Conservation (phyloP, 2,888 invertebrate species). For the Meliscaeva auricollis region DNA sequence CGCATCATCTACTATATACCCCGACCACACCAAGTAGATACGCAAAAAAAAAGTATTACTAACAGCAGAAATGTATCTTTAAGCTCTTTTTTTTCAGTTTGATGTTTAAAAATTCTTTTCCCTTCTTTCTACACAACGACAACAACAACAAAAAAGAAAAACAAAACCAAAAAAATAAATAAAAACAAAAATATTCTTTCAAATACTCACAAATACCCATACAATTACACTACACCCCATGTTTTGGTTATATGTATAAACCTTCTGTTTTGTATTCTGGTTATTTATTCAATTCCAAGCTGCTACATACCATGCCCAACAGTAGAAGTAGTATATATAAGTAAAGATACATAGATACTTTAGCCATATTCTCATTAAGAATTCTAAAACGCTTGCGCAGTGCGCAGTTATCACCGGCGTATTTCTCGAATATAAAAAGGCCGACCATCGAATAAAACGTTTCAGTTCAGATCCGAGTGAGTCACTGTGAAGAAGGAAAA, state of each 20-base stretch:
- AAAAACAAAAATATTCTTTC: conserved; percentile 34
- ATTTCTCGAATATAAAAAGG: conserved; percentile 75
- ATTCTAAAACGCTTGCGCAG: conserved; percentile 76
- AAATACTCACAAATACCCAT: conserved; percentile 28
- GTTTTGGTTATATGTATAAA: conserved; percentile 11
- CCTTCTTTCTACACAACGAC: conserved; percentile 41
- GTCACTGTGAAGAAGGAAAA: conserved; percentile 73
- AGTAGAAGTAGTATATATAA: conserved; percentile 9
- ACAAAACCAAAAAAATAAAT: no score
- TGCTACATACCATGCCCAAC: background rate
- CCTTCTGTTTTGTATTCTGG: conserved; percentile 64
- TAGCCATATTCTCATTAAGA: conserved; percentile 67
- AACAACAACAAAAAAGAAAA: conserved; percentile 2
- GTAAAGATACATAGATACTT: conserved; percentile 38
- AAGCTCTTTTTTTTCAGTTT: conserved; percentile 62
- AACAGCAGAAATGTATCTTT: conserved; percentile 61
- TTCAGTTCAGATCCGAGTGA: conserved; percentile 76
- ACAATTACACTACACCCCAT: background rate
- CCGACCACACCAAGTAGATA: conserved; percentile 60
- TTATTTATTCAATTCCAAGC: conserved; percentile 49
- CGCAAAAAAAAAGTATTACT: conserved; percentile 56
- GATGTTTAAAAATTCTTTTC: conserved; percentile 49
- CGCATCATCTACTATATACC: conserved; percentile 41
- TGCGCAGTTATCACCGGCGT: conserved; percentile 76
- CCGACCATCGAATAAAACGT: conserved; percentile 61